Evolutionary conservation across 1,140 invertebrate genomes (phyloP).

Genomic region (Ostrea denselamellosa): DNA sequence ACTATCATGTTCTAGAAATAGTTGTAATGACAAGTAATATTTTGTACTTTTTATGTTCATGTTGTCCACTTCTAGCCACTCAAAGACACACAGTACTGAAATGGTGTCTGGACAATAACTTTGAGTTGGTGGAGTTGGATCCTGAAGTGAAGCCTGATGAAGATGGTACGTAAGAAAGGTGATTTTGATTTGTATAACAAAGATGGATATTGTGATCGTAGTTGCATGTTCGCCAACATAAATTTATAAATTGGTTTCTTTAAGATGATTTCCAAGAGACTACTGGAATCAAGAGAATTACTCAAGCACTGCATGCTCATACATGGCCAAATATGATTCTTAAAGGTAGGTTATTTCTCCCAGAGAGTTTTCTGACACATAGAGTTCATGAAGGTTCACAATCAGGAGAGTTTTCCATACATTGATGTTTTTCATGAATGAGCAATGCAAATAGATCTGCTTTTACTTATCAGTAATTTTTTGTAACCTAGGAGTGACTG

Average conservation of each 20-base stretch:
- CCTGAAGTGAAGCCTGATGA: constrained; percentile 80
- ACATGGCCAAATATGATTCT: constrained; percentile 87
- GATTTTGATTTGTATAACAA: background rate
- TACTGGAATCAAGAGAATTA: constrained; percentile 85
- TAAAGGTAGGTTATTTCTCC: constrained; percentile 81
- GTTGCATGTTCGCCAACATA: background rate
- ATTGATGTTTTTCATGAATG: background rate
- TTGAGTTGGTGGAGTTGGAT: constrained; percentile 87
- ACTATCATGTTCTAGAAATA: no score
- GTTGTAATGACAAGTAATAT: no score
- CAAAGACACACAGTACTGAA: constrained; percentile 78
- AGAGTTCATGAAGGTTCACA: no score
- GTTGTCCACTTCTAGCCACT: constrained; percentile 63
- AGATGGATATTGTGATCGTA: constrained; percentile 54
- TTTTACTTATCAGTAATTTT: no score
- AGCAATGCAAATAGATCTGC: background rate
- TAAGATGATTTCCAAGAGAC: constrained; percentile 84
- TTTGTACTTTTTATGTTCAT: background rate
- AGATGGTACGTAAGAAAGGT: constrained; percentile 56
- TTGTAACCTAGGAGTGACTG: background rate
- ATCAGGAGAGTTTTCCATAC: background rate
- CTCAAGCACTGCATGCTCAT: constrained; percentile 88
- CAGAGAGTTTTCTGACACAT: no score
- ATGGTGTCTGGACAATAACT: constrained; percentile 85
- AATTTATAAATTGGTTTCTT: background rate